Percentiles rank a stretch among this genome's conserved stretches.
phyloP scores from a whole-genome alignment of 2,797 vertebrate species.

The Lepus oiostolus region DNA sequence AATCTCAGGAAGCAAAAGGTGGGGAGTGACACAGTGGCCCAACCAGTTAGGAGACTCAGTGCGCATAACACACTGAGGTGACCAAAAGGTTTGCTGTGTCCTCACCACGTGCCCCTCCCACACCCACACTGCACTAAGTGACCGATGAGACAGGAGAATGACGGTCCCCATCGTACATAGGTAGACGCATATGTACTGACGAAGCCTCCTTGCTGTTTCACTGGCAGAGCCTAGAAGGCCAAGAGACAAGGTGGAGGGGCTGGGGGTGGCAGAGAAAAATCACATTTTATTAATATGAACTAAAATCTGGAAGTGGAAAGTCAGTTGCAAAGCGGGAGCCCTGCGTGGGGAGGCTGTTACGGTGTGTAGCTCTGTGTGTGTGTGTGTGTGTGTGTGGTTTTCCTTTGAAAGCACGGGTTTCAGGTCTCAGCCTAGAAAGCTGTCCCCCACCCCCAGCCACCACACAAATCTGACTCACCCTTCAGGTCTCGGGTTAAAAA shows the following conservation, averaged over 20 bases:
- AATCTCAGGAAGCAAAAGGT: background rate
- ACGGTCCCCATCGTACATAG: background rate
- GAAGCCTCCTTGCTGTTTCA: background rate
- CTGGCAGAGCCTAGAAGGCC: background rate
- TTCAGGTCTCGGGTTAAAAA: slow-evolving; percentile 56
- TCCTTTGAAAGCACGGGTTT: slow-evolving; percentile 52
- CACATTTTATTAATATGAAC: slow-evolving; percentile 44
- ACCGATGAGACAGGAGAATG: background rate
- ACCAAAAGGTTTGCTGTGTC: background rate
- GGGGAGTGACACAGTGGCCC: background rate
- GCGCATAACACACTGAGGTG: background rate
- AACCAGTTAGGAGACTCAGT: background rate
- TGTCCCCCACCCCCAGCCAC: background rate
- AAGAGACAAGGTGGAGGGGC: background rate
- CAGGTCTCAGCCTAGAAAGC: slow-evolving; percentile 66
- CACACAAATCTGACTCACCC: slow-evolving; percentile 45
- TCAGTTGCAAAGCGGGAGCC: slow-evolving; percentile 11
- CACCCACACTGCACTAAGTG: background rate
- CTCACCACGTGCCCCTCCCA: background rate
- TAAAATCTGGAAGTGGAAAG: slow-evolving; percentile 58
- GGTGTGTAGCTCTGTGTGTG: background rate
- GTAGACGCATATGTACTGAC: background rate
- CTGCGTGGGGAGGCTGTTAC: background rate
- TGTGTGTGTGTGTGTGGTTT: background rate
- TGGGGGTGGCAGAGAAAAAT: background rate